Percentiles rank a stretch among this genome's conserved stretches.
Evolutionary conservation across 2,888 invertebrate genomes (phyloP).

Genomic region (Alviniconcha strummeri): DNA sequence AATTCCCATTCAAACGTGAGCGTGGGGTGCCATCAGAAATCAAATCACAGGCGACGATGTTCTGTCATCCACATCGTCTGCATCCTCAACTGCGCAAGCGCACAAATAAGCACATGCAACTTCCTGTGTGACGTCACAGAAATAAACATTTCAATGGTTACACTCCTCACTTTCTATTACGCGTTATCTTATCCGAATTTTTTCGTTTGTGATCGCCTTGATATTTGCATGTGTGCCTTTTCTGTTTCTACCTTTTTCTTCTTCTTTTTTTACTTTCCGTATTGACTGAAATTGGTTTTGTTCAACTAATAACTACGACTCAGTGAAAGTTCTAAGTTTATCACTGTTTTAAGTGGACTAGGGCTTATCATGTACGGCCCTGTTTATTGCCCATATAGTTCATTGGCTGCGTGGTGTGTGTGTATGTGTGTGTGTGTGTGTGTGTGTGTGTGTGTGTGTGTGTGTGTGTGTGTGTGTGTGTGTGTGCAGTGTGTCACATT

Average conservation of each 20-base stretch:
- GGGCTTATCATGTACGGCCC: too few relatives aligned
- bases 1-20: neutral
- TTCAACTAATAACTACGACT: neutral
- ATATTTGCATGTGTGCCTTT: neutral
- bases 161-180: neutral
- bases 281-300: neutral
- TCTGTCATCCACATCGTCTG: constrained; percentile 16
- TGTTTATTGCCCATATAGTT: too few relatives aligned
- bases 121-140: constrained; percentile 23
- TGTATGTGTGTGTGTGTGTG: too few relatives aligned
- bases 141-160: neutral
- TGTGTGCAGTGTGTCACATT: too few relatives aligned
- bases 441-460: too few relatives aligned
- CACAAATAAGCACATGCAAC: constrained; percentile 20
- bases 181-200: neutral
- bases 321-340: too few relatives aligned
- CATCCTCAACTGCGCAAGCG: constrained; percentile 9
- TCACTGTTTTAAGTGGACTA: too few relatives aligned
- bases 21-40: neutral
- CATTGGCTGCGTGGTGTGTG: too few relatives aligned
- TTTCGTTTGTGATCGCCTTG: neutral
- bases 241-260: neutral
- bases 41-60: constrained; percentile 17
- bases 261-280: neutral
- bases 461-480: too few relatives aligned